Evolutionary conservation across 2,888 invertebrate species (phyloP).

Genomic region (Phragmatobia fuliginosa): DNA sequence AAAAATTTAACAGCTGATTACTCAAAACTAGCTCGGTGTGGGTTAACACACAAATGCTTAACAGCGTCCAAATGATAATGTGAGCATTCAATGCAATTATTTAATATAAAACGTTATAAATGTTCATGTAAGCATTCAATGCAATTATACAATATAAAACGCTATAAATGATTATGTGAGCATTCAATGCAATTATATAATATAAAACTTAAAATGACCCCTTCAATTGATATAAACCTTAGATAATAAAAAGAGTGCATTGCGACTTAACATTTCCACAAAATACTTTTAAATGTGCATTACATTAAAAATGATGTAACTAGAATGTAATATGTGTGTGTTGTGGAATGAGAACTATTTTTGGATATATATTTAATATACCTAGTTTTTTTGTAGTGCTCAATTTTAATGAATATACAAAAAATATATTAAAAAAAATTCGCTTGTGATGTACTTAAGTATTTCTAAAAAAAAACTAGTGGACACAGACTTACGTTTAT

Average conservation of each 20-base stretch:
- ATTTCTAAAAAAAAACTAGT: slow-evolving; percentile 33
- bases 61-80: too few relatives aligned
- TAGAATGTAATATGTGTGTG: slow-evolving; percentile 39
- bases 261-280: neutral
- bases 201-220: neutral
- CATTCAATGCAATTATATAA: too few relatives aligned
- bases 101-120: too few relatives aligned
- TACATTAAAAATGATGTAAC: neutral
- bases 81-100: too few relatives aligned
- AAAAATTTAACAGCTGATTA: too few relatives aligned
- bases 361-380: slow-evolving; percentile 32
- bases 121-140: too few relatives aligned
- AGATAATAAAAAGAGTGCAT: neutral
- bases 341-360: slow-evolving; percentile 46
- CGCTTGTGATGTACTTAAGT: slow-evolving; percentile 15
- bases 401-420: slow-evolving; percentile 27
- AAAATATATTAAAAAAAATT: neutral
- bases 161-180: too few relatives aligned
- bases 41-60: too few relatives aligned
- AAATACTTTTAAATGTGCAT: neutral
- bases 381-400: slow-evolving; percentile 34
- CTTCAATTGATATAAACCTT: neutral
- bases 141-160: too few relatives aligned
- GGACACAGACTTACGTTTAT: slow-evolving; percentile 30
- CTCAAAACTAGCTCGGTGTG: too few relatives aligned